A percentile compares a stretch with the other conserved stretches of the same genome.
phyloP scores from a whole-genome alignment of 2,113 vertebrate species.

The Odontophorus gujanensis region DNA sequence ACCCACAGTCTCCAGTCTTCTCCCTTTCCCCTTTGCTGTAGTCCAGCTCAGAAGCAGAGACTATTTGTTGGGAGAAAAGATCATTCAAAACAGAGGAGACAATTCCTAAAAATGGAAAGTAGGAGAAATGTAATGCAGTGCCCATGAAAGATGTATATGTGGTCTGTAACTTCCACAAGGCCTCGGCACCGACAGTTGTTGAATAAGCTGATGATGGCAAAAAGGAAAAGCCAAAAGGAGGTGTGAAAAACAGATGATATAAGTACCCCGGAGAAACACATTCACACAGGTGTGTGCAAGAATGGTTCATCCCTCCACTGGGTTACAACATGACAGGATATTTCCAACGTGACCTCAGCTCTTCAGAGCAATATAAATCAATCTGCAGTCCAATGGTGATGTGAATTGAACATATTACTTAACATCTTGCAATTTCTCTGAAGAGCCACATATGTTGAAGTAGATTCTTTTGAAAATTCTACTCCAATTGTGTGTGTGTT shows the following conservation, averaged over 20 bases:
- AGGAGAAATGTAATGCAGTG: neutral
- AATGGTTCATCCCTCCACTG: neutral
- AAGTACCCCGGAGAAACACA: neutral
- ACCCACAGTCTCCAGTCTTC: neutral
- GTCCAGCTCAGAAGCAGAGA: neutral
- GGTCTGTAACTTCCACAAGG: neutral
- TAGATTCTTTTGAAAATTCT: neutral
- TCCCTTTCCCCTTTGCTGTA: neutral
- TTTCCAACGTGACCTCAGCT: neutral
- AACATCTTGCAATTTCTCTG: neutral
- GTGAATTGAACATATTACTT: neutral
- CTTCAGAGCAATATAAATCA: neutral
- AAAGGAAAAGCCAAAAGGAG: neutral
- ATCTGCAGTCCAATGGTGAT: neutral
- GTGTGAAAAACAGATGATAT: neutral
- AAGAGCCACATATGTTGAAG: neutral
- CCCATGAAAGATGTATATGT: neutral
- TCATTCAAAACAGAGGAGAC: neutral
- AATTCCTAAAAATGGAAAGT: neutral
- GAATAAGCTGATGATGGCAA: neutral
- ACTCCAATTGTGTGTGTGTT: neutral
- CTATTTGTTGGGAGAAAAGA: neutral
- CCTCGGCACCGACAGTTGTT: neutral
- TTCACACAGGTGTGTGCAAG: neutral
- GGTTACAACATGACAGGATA: neutral